Base-by-base conservation (phyloP, 2,113 vertebrate species). In the Leptobrachium ailaonicum region DNA sequence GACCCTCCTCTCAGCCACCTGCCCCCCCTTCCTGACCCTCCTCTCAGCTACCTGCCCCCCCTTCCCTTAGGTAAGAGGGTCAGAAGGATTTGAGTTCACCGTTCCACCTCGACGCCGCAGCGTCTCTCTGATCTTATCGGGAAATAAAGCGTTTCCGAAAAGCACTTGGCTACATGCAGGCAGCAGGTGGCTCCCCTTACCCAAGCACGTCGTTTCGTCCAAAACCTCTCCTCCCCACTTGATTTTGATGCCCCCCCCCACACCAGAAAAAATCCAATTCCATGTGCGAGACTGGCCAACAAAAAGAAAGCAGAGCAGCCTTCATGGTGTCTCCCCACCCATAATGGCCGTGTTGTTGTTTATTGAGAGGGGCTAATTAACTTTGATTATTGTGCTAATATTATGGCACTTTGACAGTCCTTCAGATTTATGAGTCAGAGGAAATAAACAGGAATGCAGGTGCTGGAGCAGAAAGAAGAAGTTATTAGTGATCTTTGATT, bases 401-500 rank as follows among this genome's bases (percentile, higher is more conserved):
- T 97, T 96, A 91, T 95, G 91, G 94, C 92, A 93, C 94, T 95
- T 95, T 95, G 96, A 97, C 96, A 94, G 90, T 92, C 91, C 89
- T 92, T 95, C 94, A 96, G 95, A 98, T 98, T 98, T 98, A 96
- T 95, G 94, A 96, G 94, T 95, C 91, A 93, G 92, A 92, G 92
- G 96, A 98, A 98, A 97, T 97, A 98, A 98, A 98, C 95, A 97
- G 96, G 96, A 98, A 96, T 97, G 96, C 95, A 96, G 94, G 94
- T 96, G 96, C 94, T 97, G 95, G 94, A 98, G 96, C 98, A 98
- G 96, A 98, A 98, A 99, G 94, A 98, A 96, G 95, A 98, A 96
- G 94, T 96, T 95, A 97, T 98, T 98, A 96, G 93, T 95, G 91
- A 93, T 95, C 94, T 95, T 98, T 98, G 98, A 99, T 98, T 98